Base-by-base conservation (phyloP, 2,797 vertebrate species). In the Myotis vivesi region DNA sequence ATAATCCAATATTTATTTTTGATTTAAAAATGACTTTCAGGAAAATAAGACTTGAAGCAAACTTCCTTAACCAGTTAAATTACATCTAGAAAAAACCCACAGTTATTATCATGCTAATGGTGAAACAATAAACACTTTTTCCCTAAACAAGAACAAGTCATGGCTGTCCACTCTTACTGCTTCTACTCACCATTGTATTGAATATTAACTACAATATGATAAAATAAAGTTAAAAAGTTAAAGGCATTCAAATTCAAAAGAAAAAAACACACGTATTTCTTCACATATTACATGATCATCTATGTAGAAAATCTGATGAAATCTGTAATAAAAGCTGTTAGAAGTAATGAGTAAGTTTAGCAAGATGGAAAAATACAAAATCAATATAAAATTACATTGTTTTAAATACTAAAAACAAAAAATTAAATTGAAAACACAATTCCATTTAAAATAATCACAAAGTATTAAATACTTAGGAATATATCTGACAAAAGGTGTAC, bases 151-250 rank as follows among this genome's bases (percentile, higher is more conserved):
- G 30, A 84, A 30, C 44, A 64, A 87, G 46, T 20, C 62, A 77
- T 17, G 30, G 4, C 57, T 79, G 33, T 80, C 19, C 16, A 69
- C 11, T 53, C 59, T 73, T 79, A 87, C 5, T 12, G 62, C 59
- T 81, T 93, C 9, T 46, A 22, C 28, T 91, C 20, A 68, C 8
- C 25, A 33, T 36, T 73, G 10, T 68, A 84, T 20, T 79, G 19
- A n/a, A 41, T 87, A 22, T 59, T 83, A 53, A 11, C 30, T 30
- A 17, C 38, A 73, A 73, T 55, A 2, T 10, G 91, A 23, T 64
- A 72, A 79, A 77, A 28, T 87, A 25, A 82, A 88, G 55, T 53
- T 22, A 76, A 94, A 95, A 86, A 51, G 25, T 53, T 53, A 92
- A 95, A 73, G 25, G 1, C 13, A 82, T 68, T 1, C 7, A n/a